These are phyloP conservation scores for Seriola aureovittata DNA, from an alignment of 2,113 vertebrate genomes.

Conservation along the genomic window DNA sequence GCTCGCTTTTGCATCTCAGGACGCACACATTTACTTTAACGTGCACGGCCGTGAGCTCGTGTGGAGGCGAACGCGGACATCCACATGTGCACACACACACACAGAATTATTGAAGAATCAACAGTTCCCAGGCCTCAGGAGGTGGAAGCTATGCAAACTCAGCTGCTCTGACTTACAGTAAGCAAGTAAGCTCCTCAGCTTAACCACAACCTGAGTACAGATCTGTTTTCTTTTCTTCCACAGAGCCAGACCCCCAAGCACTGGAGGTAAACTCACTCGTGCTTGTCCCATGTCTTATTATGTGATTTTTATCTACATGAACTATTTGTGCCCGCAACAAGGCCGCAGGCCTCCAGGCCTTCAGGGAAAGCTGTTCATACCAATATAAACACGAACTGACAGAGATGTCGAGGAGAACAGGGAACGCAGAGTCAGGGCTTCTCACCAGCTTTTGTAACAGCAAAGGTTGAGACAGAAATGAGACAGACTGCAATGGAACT, in stretches of 20 bases:
- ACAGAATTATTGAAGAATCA: conserved; percentile 68
- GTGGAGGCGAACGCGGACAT: neutral
- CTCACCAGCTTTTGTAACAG: neutral
- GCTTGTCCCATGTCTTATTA: conserved; percentile 10
- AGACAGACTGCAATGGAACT: neutral
- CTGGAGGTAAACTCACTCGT: conserved; percentile 9
- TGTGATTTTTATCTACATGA: conserved; percentile 30
- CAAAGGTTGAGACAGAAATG: neutral
- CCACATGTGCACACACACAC: conserved; percentile 22
- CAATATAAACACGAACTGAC: neutral
- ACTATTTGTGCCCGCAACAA: conserved; percentile 1
- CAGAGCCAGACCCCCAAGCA: conserved; percentile 23
- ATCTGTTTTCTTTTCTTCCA: conserved; percentile 62
- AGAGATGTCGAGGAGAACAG: neutral
- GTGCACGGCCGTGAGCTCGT: neutral
- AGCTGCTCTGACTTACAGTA: conserved; percentile 71
- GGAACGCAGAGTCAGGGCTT: neutral
- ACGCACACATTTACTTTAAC: conserved; percentile 14
- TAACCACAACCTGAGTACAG: conserved; percentile 60
- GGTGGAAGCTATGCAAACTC: conserved; percentile 69
- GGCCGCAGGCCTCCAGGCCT: neutral
- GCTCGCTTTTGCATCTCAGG: conserved; percentile 33
- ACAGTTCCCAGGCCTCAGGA: conserved; percentile 69
- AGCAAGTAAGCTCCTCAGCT: conserved; percentile 62
- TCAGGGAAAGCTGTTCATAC: neutral